Base-by-base conservation (phyloP, 2,888 invertebrate genomes). In the Steromphala cineraria region DNA sequence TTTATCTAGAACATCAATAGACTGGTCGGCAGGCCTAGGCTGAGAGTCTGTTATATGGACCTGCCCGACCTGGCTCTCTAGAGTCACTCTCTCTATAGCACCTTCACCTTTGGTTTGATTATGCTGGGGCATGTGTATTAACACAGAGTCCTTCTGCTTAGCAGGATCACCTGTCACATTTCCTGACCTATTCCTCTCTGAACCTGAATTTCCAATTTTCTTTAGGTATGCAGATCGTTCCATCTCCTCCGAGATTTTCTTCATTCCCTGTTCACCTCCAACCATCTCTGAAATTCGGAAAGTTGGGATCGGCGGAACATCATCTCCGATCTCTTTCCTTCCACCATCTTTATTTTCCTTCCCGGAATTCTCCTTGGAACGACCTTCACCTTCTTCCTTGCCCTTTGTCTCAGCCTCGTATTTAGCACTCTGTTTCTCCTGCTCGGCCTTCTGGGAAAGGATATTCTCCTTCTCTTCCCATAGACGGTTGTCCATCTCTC, bases 401-500 rank as follows among this genome's bases (percentile, higher is more conserved):
- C 84, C 85, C 75, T 88, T 86, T 82, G 90, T 89, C 78, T 90
- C 90, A 31, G 89, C 86, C 53, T 89, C 86, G 79, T 90, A 90
- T 80, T 91, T 90, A 75, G 88, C 88, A 31, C 85, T 84, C 8
- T 83, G 81, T 52, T 85, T 84, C 19, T 85, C 86, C 62, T 87
- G 84, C 24, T 85, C 84, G n/a, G 85, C 84, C 52, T 83, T 83
- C 52, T 85, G 85, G 36, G 85, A 84, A 15, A 88, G 83, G 62
- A 88, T 80, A 77, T 88, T 87, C 36, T 89, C 87, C 24, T 85
- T 82, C 79, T 90, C 91, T 79, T 90, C 90, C 21, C 88, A 83
- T 40, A 89, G 83, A 62, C 88, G 86, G 82, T 91, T 91, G 82
- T 91, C 91, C 67, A 91, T 87, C 5, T 90, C 89, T 53, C 84